phyloP scores from a whole-genome alignment of 2,113 vertebrate genomes.

The Semnopithecus entellus region DNA sequence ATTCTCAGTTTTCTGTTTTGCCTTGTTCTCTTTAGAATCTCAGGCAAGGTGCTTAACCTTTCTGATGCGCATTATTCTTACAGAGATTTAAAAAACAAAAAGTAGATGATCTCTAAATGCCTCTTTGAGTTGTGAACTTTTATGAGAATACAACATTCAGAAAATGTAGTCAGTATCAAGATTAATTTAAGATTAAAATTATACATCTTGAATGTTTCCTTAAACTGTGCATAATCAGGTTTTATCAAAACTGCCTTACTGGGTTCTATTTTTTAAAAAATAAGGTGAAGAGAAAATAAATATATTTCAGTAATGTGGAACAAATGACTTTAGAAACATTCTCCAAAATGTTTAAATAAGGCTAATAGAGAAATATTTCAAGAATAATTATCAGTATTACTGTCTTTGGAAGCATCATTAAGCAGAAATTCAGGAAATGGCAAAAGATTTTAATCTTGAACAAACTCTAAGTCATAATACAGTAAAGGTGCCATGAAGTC shows the following conservation, averaged over 20 bases:
- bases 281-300: not conserved
- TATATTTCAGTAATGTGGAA: not conserved
- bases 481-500: not conserved
- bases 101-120: not conserved
- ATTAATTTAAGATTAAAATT: not conserved
- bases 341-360: conserved; percentile 37
- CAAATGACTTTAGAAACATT: not conserved
- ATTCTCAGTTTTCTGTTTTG: not conserved
- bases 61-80: not conserved
- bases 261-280: not conserved
- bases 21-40: not conserved
- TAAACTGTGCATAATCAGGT: not conserved
- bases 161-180: not conserved
- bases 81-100: not conserved
- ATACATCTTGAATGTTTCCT: conserved; percentile 26
- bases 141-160: not conserved
- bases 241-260: conserved; percentile 22
- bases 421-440: conserved; percentile 23
- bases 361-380: not conserved
- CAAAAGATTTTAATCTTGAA: conserved; percentile 43
- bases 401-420: not conserved
- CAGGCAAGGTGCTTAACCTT: not conserved
- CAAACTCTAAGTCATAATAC: not conserved
- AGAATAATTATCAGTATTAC: not conserved
- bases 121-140: conserved; percentile 35